Evolutionary conservation across 2,797 vertebrate genomes (phyloP).

Genomic region (Phrynocephalus forsythii): DNA sequence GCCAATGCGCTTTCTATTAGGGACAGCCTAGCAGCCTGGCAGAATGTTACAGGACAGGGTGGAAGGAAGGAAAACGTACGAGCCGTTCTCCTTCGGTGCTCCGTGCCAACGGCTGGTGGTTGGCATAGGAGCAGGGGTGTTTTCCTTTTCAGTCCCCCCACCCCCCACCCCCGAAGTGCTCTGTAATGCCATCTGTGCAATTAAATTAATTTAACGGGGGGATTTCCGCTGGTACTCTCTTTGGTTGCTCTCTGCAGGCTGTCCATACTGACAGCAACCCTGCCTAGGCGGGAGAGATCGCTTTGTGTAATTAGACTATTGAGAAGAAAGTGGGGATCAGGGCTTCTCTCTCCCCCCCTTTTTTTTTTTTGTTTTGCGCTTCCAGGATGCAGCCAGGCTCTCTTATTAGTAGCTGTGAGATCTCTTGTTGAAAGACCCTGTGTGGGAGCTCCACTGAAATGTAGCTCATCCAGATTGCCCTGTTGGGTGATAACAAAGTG

Average conservation of each 20-base stretch:
- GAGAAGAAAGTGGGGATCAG: slow-evolving; percentile 29
- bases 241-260: not conserved
- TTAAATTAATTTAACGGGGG: slow-evolving; percentile 29
- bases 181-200: slow-evolving; percentile 26
- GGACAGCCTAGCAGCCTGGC: not conserved
- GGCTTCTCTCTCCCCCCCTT: too few species aligned
- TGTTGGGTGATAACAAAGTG: too few species aligned
- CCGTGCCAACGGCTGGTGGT: not conserved
- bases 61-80: not conserved
- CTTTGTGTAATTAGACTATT: slow-evolving; percentile 29
- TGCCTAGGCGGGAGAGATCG: not conserved
- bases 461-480: not conserved
- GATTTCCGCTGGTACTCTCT: slow-evolving; percentile 21
- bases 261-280: not conserved
- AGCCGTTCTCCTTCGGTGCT: not conserved
- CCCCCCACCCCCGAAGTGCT: not conserved
- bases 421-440: not conserved
- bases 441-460: slow-evolving; percentile 35
- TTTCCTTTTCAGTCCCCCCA: not conserved
- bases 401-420: not conserved
- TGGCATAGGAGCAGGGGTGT: accelerated
- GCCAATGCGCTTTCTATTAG: not conserved
- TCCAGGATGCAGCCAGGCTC: not conserved
- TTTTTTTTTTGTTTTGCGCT: not conserved
- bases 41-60: not conserved